Conservation (phyloP, 2,888 invertebrate species). For the Lasioglossum leucozonium region DNA sequence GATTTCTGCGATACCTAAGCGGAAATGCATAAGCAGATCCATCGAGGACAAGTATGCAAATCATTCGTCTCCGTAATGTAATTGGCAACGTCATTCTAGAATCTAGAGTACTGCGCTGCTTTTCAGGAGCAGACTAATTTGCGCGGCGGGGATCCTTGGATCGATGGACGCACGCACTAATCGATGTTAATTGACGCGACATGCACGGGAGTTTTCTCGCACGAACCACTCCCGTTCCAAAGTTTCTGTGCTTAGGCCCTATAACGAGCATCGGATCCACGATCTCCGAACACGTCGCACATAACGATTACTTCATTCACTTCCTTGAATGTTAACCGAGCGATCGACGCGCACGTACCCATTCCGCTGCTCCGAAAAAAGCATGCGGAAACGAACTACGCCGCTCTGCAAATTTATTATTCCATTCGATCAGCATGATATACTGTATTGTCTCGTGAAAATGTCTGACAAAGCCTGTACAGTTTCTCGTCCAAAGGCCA, state of each 20-base stretch:
- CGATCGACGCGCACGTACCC: background rate
- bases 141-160: conserved; percentile 16
- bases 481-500: too few species aligned
- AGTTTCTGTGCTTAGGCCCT: background rate
- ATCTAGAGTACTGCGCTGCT: background rate
- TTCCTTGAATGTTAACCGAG: conserved; percentile 41
- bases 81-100: background rate
- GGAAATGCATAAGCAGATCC: background rate
- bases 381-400: background rate
- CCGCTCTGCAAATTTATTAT: background rate
- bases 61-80: background rate
- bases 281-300: conserved; percentile 12
- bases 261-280: background rate
- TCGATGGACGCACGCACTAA: conserved; percentile 28
- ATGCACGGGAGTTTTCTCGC: conserved; percentile 36
- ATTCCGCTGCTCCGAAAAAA: background rate
- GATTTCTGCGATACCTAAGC: background rate
- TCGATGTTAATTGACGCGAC: conserved; percentile 48
- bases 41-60: conserved; percentile 12
- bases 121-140: conserved; percentile 23
- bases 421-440: background rate
- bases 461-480: conserved; percentile 1
- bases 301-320: conserved; percentile 29
- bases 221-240: conserved; percentile 14
- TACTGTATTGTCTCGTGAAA: background rate